Conservation (phyloP, 2,113 vertebrate species). For the Sisor rabdophorus region DNA sequence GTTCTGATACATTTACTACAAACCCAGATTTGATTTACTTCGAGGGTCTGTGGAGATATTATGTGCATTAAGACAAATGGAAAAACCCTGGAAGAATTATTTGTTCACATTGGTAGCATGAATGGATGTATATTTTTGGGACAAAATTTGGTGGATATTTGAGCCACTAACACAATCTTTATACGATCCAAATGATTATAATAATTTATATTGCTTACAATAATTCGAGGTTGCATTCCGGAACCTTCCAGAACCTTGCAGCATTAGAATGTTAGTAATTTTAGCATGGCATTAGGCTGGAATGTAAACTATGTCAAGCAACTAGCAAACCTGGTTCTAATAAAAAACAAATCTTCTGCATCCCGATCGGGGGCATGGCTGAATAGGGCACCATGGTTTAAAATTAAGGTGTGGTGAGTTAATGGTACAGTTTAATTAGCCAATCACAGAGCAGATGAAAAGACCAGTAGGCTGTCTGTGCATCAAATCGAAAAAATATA, state of each 20-base stretch:
- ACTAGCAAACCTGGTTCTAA: slow-evolving; percentile 56
- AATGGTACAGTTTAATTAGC: slow-evolving; percentile 48
- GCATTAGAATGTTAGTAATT: slow-evolving; percentile 44
- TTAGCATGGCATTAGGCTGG: slow-evolving; percentile 56
- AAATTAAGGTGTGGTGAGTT: slow-evolving; percentile 54
- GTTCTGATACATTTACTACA: slow-evolving; percentile 41
- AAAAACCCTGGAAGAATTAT: slow-evolving; percentile 7
- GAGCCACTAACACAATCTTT: slow-evolving; percentile 44
- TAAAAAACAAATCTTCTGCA: slow-evolving; percentile 48
- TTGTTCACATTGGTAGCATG: background rate
- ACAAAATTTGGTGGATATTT: slow-evolving; percentile 54
- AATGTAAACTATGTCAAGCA: slow-evolving; percentile 58
- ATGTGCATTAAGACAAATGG: slow-evolving; percentile 17
- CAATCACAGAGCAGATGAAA: slow-evolving; percentile 39
- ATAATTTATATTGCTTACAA: slow-evolving; percentile 48
- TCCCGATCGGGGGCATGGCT: slow-evolving; percentile 43
- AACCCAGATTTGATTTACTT: slow-evolving; percentile 23
- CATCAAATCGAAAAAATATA: slow-evolving; percentile 29
- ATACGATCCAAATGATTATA: background rate
- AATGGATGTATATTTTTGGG: background rate
- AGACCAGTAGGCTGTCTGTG: slow-evolving; percentile 20
- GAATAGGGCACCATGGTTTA: slow-evolving; percentile 49
- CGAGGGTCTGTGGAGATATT: slow-evolving; percentile 40
- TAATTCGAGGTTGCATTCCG: slow-evolving; percentile 52
- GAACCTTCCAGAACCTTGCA: slow-evolving; percentile 57